Percentiles rank a stretch among this genome's conserved stretches.
Conservation (phyloP, 2,113 vertebrate genomes). For the Prolemur simus region DNA sequence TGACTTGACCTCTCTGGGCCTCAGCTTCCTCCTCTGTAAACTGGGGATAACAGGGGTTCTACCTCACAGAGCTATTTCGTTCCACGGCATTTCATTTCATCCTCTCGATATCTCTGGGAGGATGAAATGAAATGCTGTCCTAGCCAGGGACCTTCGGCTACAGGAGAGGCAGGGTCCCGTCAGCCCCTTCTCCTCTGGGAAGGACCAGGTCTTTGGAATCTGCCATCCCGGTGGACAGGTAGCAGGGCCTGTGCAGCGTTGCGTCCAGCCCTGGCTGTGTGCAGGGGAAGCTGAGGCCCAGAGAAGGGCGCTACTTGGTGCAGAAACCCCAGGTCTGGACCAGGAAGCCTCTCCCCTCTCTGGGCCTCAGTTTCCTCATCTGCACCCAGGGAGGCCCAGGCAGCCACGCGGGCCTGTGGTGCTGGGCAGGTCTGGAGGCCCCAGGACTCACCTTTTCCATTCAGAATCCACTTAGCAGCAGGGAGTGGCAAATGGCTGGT, state of each 20-base stretch:
- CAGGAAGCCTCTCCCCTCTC: neutral
- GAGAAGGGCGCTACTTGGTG: neutral
- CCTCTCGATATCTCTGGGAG: too few species aligned
- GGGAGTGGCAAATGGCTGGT: neutral
- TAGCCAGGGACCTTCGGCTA: accelerated
- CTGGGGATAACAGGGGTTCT: too few species aligned
- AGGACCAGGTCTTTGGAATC: neutral
- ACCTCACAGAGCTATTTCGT: neutral
- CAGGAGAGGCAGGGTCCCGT: accelerated
- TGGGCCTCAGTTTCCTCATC: neutral
- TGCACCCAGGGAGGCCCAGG: accelerated
- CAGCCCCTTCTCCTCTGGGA: neutral
- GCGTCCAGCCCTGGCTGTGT: neutral
- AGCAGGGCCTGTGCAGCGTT: neutral
- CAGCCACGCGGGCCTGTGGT: accelerated
- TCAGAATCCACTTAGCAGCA: neutral
- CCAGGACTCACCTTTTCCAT: accelerated
- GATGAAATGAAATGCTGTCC: neutral
- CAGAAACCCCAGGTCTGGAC: too few species aligned
- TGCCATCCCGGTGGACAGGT: neutral
- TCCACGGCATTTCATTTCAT: too few species aligned
- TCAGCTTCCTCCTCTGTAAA: neutral
- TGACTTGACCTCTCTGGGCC: neutral
- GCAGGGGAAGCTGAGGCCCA: neutral
- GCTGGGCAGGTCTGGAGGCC: neutral